Evolutionary conservation across 2,113 vertebrate genomes (phyloP), one percentile per base, ranked within the genome.

Genomic region (Gambusia holbrooki): DNA sequence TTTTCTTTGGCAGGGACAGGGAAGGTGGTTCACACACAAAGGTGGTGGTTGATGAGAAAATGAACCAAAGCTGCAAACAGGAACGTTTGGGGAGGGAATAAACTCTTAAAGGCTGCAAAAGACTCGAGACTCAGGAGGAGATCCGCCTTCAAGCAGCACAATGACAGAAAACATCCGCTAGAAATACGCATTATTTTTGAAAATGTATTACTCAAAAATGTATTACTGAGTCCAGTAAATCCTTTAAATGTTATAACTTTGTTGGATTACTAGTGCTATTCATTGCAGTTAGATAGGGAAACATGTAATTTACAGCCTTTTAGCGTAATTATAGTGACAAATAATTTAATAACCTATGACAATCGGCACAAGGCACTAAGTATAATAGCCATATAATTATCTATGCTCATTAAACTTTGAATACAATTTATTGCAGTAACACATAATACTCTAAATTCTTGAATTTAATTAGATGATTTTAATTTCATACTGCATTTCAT

Each of bases 401-500:
- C 32, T 27, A 25, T 73, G 65, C 66, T 62, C 42, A 75, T 74
- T 37, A 29, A 76, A 19, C 27, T 3, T 13, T 63, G 22, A 63
- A 68, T 27, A 4, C 35, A 69, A 33, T 32, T 42, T 37, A 58
- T 8, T 25, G 27, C 33, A 27, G 25, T 17, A 27, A 70, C 51
- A 19, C 12, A n/a, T 58, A 62, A 9, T 13, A 51, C 40, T 45
- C 6, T 42, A 17, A 27, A 60, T 28, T 45, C 77, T 42, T 1
- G 7, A 30, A 11, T 62, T 78, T 61, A 65, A 72, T 81, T 30
- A 1, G n/a, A 76, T 68, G 28, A 74, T 70, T 62, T 45, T 79
- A 13, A 74, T 76, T 84, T 66, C 28, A 5, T 28, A 22, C 25
- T 40, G 32, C 19, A 66, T 71, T 79, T 58, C 66, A 76, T 80